Evolutionary conservation across 2,113 vertebrate genomes (phyloP).

Genomic region (Macrotis lagotis): DNA sequence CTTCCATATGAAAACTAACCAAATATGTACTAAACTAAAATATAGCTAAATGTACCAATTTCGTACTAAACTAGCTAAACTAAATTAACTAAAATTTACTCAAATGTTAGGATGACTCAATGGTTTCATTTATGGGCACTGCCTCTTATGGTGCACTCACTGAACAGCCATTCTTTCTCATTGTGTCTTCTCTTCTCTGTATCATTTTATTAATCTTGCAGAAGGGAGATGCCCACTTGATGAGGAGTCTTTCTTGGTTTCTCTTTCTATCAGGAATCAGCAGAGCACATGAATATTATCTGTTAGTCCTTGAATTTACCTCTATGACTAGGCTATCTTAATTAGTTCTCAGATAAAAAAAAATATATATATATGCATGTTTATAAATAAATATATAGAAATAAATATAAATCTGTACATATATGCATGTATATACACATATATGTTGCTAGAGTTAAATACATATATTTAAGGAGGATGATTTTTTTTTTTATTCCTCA

Average conservation of each 20-base stretch:
- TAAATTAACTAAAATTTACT: neutral
- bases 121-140: neutral
- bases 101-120: neutral
- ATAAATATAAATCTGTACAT: too few relatives aligned
- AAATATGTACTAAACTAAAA: too few relatives aligned
- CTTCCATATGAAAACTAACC: neutral
- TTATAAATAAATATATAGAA: too few relatives aligned
- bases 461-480: neutral
- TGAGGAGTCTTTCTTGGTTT: neutral
- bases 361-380: too few relatives aligned
- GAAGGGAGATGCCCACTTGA: neutral
- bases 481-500: neutral
- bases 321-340: neutral
- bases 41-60: too few relatives aligned
- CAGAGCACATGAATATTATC: neutral
- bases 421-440: too few relatives aligned
- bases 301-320: neutral
- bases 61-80: too few relatives aligned
- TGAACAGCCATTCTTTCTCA: neutral
- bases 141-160: neutral
- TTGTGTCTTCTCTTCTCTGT: neutral
- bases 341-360: neutral
- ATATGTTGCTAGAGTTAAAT: too few relatives aligned
- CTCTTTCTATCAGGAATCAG: neutral
- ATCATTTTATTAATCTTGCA: neutral